Evolutionary conservation across 2,888 invertebrate genomes (phyloP).

Genomic region (Tenthredo scrophulariae): DNA sequence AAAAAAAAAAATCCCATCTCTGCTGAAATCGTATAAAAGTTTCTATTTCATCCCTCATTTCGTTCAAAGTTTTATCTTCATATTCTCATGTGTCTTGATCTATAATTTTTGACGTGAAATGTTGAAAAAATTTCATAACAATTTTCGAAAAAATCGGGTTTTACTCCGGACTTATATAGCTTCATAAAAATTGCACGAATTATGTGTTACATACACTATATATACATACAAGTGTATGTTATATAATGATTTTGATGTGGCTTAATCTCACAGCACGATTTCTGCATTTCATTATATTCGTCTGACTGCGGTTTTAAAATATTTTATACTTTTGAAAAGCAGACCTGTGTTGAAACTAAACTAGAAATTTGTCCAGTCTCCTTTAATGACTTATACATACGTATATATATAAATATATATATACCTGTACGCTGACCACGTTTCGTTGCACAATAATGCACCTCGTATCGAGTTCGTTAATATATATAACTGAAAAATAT

Average conservation of each 20-base stretch:
- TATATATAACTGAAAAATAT: neutral
- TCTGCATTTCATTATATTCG: neutral
- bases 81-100: neutral
- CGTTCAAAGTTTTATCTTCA: neutral
- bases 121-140: neutral
- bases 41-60: neutral
- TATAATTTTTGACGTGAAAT: neutral
- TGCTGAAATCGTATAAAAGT: neutral
- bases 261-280: neutral
- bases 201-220: too few species aligned
- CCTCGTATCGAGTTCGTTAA: neutral
- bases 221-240: neutral
- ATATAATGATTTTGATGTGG: neutral
- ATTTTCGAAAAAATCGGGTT: neutral
- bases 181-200: neutral
- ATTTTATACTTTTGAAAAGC: neutral
- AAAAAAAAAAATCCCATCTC: neutral
- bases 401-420: too few species aligned
- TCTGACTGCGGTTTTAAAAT: neutral
- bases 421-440: neutral
- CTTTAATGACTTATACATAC: neutral
- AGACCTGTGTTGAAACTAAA: conserved; percentile 18
- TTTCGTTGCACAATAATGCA: conserved; percentile 16
- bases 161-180: neutral
- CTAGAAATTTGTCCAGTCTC: neutral